phyloP scores from a whole-genome alignment of 2,888 invertebrate genomes.

The Pammene fasciana region DNA sequence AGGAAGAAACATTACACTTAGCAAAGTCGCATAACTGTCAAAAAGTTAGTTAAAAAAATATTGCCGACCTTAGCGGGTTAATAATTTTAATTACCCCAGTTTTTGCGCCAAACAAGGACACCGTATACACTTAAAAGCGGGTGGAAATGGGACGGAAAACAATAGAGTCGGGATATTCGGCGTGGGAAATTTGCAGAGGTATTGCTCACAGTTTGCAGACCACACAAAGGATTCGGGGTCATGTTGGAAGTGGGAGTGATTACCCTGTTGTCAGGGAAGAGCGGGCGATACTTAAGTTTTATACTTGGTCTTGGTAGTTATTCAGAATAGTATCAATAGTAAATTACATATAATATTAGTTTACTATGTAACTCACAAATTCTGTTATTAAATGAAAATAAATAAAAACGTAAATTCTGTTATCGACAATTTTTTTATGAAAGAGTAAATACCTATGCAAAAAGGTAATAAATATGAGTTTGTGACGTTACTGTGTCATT shows the following conservation, averaged over 20 bases:
- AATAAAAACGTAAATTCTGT: too few relatives aligned
- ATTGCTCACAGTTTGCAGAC: conserved; percentile 64
- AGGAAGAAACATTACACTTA: too few relatives aligned
- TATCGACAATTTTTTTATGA: too few relatives aligned
- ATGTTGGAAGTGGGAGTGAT: conserved; percentile 50
- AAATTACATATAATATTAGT: too few relatives aligned
- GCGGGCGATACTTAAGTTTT: too few relatives aligned
- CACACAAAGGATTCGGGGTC: conserved; percentile 68
- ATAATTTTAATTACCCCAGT: conserved; percentile 48
- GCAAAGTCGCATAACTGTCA: background rate
- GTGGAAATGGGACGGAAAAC: conserved; percentile 56
- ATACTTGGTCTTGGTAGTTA: too few relatives aligned
- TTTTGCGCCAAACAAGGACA: conserved; percentile 50
- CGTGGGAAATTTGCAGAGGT: conserved; percentile 51
- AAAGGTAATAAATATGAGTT: too few relatives aligned
- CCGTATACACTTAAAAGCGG: conserved; percentile 39
- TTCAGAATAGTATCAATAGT: too few relatives aligned
- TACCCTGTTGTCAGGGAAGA: conserved; percentile 53
- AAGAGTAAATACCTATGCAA: too few relatives aligned
- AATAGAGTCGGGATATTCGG: conserved; percentile 48
- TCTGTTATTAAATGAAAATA: too few relatives aligned
- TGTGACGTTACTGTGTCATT: too few relatives aligned
- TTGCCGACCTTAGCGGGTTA: conserved; percentile 39
- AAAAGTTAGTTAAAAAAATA: conserved; percentile 28
- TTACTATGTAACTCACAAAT: too few relatives aligned